phyloP scores from a whole-genome alignment of 2,888 invertebrate genomes.

The Strigamia maritima region DNA sequence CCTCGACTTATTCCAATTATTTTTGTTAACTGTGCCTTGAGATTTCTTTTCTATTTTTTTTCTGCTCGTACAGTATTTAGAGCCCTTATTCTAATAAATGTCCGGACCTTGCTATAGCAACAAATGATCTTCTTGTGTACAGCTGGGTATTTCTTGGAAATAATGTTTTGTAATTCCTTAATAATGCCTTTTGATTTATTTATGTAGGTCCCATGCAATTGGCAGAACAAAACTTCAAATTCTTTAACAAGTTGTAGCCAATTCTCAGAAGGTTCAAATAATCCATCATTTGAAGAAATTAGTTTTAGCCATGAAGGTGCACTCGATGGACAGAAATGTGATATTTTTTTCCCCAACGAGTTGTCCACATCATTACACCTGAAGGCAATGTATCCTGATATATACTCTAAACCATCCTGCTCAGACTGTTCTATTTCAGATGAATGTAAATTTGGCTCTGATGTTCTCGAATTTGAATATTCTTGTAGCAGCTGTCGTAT shows the following conservation, averaged over 20 bases:
- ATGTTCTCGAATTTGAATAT: neutral
- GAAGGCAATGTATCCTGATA: neutral
- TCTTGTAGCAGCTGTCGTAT: neutral
- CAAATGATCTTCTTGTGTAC: neutral
- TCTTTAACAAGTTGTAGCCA: neutral
- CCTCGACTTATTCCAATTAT: too few species aligned
- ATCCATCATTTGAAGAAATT: neutral
- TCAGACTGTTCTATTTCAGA: too few species aligned
- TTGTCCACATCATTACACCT: neutral
- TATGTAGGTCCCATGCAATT: neutral
- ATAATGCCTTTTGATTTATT: neutral
- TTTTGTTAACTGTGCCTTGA: too few species aligned
- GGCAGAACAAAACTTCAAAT: neutral
- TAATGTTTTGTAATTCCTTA: neutral
- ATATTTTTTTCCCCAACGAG: neutral
- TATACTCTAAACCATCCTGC: neutral
- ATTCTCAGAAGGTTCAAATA: neutral
- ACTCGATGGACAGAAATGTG: neutral
- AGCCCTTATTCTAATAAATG: conserved; percentile 3
- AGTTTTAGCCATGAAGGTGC: neutral
- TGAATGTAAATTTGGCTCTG: too few species aligned
- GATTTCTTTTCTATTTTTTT: too few species aligned
- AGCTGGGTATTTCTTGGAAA: neutral
- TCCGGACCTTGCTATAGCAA: neutral
- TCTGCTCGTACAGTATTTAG: too few species aligned